Evolutionary conservation across 2,113 vertebrate genomes (phyloP), one percentile per base, ranked within the genome.

Genomic region (Chlamydotis undulata): DNA sequence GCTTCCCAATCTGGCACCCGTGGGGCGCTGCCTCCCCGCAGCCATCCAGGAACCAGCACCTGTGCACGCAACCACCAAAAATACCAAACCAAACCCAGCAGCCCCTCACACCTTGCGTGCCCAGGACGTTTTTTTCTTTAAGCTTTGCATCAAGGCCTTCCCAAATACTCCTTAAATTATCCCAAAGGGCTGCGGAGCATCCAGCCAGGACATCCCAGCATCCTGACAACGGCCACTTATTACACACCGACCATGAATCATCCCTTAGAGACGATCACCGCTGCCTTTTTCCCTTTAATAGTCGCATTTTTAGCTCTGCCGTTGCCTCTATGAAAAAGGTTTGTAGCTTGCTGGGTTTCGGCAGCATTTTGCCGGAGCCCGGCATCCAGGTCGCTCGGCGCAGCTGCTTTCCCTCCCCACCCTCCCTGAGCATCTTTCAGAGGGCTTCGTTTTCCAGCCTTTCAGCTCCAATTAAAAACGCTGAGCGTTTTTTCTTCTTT

Each of bases 401-500:
- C 94, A 93, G 92, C 90, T 90, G 92, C 2, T 2, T 67, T 93
- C 68, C 63, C 69, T 91, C 87, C 67, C 82, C 84, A 57, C 41
- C 75, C 82, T 94, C 88, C 47, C n/a, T 29, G 45, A 85, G 75
- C 85, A 85, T 91, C 94, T 91, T 88, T 96, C 87, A 90, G 75
- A 93, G 77, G 75, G 87, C 87, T 97, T 91, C 28, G 1, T 91
- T 94, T 91, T 90, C 84, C 90, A 88, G 90, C 90, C 79, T 95
- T 95, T 95, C 92, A 95, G 88, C 85, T 92, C 82, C 92, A 92
- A 78, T 94, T 90, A 92, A 91, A 97, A 91, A 50, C 0, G 18
- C 76, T 83, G 78, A 85, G 93, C 39, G 55, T 17, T 70, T 83
- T 50, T 57, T 61, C 29, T 43, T n/a, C 33, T 25, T 31, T 63